phyloP scores from a whole-genome alignment of 2,113 vertebrate species.

The Climacteris rufus region DNA sequence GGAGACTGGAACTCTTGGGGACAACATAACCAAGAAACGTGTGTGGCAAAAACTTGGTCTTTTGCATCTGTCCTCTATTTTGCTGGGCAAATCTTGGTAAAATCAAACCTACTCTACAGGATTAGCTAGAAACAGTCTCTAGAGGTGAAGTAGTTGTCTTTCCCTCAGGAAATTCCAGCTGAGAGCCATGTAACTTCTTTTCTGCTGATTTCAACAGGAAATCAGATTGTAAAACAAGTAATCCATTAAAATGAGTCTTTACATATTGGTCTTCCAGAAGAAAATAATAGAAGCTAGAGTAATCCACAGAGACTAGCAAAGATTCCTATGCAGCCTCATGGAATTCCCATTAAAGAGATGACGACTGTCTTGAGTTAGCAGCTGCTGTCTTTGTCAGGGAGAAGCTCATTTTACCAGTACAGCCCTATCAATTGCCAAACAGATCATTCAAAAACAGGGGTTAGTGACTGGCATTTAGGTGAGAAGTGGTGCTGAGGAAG shows the following conservation, averaged over 20 bases:
- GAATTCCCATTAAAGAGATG: neutral
- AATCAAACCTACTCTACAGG: neutral
- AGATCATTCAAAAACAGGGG: neutral
- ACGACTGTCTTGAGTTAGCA: constrained; percentile 2
- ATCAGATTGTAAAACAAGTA: neutral
- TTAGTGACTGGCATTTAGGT: neutral
- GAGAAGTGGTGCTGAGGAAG: neutral
- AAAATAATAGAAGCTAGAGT: neutral
- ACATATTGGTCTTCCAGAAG: neutral
- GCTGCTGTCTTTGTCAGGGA: neutral
- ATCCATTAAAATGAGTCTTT: neutral
- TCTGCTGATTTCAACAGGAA: neutral
- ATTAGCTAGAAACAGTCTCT: neutral
- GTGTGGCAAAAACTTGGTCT: neutral
- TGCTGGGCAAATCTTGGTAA: neutral
- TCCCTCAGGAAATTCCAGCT: neutral
- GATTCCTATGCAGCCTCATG: neutral
- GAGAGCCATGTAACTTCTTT: neutral
- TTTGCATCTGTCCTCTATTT: neutral
- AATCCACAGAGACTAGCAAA: neutral
- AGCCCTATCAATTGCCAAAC: neutral
- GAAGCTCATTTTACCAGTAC: neutral
- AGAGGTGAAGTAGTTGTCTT: neutral
- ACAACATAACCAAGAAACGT: neutral
- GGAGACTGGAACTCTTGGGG: neutral